Evolutionary conservation across 1,140 invertebrate species (phyloP), one percentile per base, ranked within the genome.

Genomic region (Zaprionus vittiger): DNA sequence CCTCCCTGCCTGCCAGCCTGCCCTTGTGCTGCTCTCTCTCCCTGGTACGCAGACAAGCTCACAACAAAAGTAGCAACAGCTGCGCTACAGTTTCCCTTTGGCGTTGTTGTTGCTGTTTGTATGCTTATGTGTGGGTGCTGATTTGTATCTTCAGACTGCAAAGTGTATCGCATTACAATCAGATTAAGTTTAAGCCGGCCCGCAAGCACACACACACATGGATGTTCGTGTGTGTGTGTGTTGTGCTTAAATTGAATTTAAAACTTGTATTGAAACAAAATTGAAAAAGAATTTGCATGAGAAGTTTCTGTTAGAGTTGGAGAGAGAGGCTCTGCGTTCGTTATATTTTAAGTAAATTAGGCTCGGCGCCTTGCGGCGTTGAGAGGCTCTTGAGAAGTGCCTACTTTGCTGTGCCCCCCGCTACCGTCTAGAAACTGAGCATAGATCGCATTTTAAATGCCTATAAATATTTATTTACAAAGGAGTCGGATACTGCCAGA

Each of bases 161-260:
- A 89, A 89, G 81, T 89, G 84, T 89, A 89, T 89, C 84, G 85
- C 64, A 89, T 89, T 89, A 89, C 84, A 89, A 89, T 89, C 84
- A 84, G 84, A 89, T 89, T 89, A 89, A 90, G 78, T 90, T 90
- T 79, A 89, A 79, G 84, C 84, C 81, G 65, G 68, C 20, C 12
- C 47, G 4, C 84, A 65, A 61, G 64, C 83, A 81, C 71, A 77
- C 20, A 14, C 61, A 71, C 83, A 81, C 73, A 76, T 44, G 56
- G 37, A 9, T 38, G 17, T 55, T 38, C 61, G 12, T 38, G 20
- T 54, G 15, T 38, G n/a, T 57, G 26, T 63, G 47, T 65, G 52
- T 22, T 47, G 9, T 2, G 73, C 61, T 71, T 80, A 87, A 87
- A 87, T 89, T 87, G 83, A 87, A 84, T 87, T 89, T 89, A 81